A percentile compares a stretch with the other conserved stretches of the same genome.
Evolutionary conservation across 2,888 invertebrate species (phyloP).

Genomic region (Chrysodeixis includens): DNA sequence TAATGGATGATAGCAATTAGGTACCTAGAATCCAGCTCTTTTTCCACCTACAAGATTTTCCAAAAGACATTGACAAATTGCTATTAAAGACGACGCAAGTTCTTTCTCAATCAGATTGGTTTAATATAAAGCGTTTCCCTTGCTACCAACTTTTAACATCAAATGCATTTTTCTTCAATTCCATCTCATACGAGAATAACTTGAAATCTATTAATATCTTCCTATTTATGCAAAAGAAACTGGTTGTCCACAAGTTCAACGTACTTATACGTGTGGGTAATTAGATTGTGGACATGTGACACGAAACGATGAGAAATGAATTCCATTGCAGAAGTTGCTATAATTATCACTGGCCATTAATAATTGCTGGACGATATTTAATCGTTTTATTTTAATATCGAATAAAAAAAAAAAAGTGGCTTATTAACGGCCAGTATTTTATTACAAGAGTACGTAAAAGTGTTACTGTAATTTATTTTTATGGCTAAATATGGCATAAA

Average conservation of each 20-base stretch:
- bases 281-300: slow-evolving; percentile 17
- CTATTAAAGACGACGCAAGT: background rate
- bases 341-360: slow-evolving; percentile 22
- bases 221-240: slow-evolving; percentile 19
- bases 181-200: background rate
- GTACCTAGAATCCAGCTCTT: background rate
- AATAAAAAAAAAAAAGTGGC: background rate
- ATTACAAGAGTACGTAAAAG: no score
- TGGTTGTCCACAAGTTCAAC: slow-evolving; percentile 27
- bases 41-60: background rate
- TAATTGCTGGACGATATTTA: slow-evolving; percentile 2
- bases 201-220: slow-evolving; percentile 7
- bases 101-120: background rate
- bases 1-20: background rate
- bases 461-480: no score
- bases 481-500: background rate
- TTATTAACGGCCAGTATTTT: no score
- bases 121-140: background rate
- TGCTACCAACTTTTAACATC: background rate
- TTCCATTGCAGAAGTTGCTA: slow-evolving; percentile 38
- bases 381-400: background rate
- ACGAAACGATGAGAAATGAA: slow-evolving; percentile 22
- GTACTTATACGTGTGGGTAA: slow-evolving; percentile 18
- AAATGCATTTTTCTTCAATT: background rate
- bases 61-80: background rate